Conservation (phyloP, 2,888 invertebrate genomes). For the Chouioia cunea region DNA sequence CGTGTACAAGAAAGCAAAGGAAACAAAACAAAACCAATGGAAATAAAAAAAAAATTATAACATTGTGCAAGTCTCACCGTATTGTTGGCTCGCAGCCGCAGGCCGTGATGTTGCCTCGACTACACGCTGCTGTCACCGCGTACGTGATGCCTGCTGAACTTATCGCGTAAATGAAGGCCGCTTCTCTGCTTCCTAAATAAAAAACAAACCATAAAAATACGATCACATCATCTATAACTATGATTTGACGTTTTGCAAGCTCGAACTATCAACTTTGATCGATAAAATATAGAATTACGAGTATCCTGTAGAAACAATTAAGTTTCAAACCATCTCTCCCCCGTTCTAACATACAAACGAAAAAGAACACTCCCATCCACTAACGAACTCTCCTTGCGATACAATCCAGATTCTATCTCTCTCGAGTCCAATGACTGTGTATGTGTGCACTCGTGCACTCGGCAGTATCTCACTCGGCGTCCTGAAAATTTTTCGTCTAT, state of each 20-base stretch:
- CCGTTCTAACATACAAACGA: background rate
- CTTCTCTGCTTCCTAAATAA: slow-evolving; percentile 86
- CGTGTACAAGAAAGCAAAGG: background rate
- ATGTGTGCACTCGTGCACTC: too few relatives aligned
- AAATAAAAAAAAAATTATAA: slow-evolving; percentile 37
- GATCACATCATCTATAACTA: background rate
- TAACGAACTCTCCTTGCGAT: background rate
- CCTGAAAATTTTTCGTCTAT: slow-evolving; percentile 20
- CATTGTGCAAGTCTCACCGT: slow-evolving; percentile 53
- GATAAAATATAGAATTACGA: slow-evolving; percentile 11
- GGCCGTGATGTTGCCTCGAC: slow-evolving; percentile 87
- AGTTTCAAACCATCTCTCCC: too few relatives aligned
- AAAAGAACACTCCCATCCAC: background rate
- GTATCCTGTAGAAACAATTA: background rate
- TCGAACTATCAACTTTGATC: background rate
- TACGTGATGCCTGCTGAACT: slow-evolving; percentile 94
- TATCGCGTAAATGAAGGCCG: slow-evolving; percentile 94
- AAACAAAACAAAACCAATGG: too few relatives aligned
- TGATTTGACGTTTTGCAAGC: background rate
- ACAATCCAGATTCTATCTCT: slow-evolving; percentile 17
- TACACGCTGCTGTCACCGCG: slow-evolving; percentile 91
- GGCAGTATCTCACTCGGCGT: background rate
- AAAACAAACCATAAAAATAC: slow-evolving; percentile 39
- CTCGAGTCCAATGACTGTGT: background rate
- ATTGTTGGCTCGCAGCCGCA: slow-evolving; percentile 79